Percentiles rank a stretch among this genome's conserved stretches.
These are phyloP conservation scores for Drosophila triauraria DNA, from an alignment of 1,140 invertebrate species.

Conservation along the genomic window DNA sequence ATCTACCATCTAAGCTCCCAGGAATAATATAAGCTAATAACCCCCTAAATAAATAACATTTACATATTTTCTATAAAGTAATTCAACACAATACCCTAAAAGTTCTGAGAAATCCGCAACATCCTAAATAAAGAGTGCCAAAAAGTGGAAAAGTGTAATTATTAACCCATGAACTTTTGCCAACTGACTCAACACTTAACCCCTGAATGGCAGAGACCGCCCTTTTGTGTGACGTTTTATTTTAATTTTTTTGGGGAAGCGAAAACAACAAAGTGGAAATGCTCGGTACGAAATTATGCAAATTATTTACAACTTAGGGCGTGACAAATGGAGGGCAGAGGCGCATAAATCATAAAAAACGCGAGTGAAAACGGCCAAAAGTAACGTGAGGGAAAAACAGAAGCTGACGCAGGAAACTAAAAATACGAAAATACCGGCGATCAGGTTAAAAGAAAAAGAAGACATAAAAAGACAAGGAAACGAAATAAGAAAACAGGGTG, in stretches of 20 bases:
- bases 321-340: slow-evolving; percentile 40
- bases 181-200: slow-evolving; percentile 24
- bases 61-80: not conserved
- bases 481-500: slow-evolving; percentile 63
- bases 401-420: slow-evolving; percentile 67
- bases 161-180: slow-evolving; percentile 19
- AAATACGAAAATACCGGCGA: slow-evolving; percentile 73
- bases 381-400: slow-evolving; percentile 49
- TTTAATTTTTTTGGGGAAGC: slow-evolving; percentile 16
- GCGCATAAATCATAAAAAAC: slow-evolving; percentile 65
- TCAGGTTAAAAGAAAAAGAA: slow-evolving; percentile 44
- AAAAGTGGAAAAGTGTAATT: not conserved
- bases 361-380: slow-evolving; percentile 33
- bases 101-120: not conserved
- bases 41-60: not conserved
- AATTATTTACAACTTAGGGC: slow-evolving; percentile 50
- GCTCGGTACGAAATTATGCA: slow-evolving; percentile 43
- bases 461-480: slow-evolving; percentile 15
- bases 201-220: slow-evolving; percentile 12
- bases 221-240: slow-evolving; percentile 19
- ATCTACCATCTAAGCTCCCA: no score
- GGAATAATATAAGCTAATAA: not conserved
- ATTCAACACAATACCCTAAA: not conserved
- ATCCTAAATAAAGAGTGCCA: slow-evolving; percentile 7
- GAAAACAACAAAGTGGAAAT: slow-evolving; percentile 9